A percentile compares a stretch with the other conserved stretches of the same genome.
Conservation (phyloP, 2,888 invertebrate genomes). For the Agrochola litura region DNA sequence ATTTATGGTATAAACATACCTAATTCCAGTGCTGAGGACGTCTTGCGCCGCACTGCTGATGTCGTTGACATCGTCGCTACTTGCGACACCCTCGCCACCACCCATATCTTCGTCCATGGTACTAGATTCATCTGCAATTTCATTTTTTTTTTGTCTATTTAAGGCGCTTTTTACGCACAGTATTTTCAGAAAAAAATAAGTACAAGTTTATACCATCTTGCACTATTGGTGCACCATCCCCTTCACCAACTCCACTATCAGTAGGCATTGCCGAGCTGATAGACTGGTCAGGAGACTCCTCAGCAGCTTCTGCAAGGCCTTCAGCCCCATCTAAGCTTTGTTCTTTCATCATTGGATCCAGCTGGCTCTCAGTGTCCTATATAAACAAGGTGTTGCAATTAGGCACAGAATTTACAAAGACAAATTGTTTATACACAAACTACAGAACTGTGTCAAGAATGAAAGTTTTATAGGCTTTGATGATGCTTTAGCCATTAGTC, state of each 20-base stretch:
- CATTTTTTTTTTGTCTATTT: not conserved
- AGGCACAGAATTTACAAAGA: not conserved
- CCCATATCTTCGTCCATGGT: slow-evolving; percentile 90
- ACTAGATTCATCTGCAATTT: slow-evolving; percentile 85
- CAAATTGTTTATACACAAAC: not conserved
- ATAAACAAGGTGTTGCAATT: not conserved
- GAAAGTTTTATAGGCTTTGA: not conserved
- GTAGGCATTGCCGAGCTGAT: slow-evolving; percentile 88
- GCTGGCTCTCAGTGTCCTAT: slow-evolving; percentile 79
- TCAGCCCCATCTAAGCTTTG: slow-evolving; percentile 79
- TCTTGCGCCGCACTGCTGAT: slow-evolving; percentile 88
- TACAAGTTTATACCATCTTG: slow-evolving; percentile 80
- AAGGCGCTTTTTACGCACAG: too few species aligned
- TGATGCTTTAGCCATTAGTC: not conserved
- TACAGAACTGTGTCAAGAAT: not conserved
- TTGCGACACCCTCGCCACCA: slow-evolving; percentile 88
- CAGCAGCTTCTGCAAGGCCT: slow-evolving; percentile 78
- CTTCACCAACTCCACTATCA: slow-evolving; percentile 82
- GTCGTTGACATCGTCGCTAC: slow-evolving; percentile 89
- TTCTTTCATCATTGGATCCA: slow-evolving; percentile 83
- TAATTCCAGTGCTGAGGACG: slow-evolving; percentile 85
- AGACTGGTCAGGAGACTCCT: slow-evolving; percentile 88
- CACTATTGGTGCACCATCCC: slow-evolving; percentile 82
- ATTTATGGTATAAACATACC: slow-evolving; percentile 69
- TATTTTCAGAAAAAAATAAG: not conserved